Evolutionary conservation across 2,113 vertebrate genomes (phyloP).

Genomic region (Phyllostomus discolor): DNA sequence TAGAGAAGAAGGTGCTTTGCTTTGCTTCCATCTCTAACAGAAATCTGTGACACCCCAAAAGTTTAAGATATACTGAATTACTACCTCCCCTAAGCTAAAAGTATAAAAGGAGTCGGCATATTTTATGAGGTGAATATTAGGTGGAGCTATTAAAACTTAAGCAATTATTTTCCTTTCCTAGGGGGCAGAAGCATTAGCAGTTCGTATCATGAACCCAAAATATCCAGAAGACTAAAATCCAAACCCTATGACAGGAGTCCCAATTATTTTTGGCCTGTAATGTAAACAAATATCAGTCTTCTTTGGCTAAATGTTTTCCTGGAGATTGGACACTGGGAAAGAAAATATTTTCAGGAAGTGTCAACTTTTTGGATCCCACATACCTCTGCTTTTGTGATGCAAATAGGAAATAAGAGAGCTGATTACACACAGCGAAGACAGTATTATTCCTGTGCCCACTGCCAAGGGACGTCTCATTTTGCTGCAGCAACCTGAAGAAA

Average conservation of each 20-base stretch:
- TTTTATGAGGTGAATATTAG: background rate
- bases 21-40: background rate
- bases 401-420: accelerated
- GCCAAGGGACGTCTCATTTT: accelerated
- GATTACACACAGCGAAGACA: accelerated
- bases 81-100: background rate
- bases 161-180: background rate
- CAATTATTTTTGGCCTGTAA: background rate
- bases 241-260: background rate
- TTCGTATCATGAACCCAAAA: background rate
- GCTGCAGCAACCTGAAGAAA: background rate
- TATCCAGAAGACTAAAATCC: background rate
- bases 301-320: background rate
- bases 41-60: background rate
- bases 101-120: background rate
- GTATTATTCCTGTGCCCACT: accelerated
- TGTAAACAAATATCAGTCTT: background rate
- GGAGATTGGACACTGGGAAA: background rate
- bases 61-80: background rate
- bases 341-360: background rate
- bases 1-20: background rate
- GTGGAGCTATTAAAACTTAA: background rate
- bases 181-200: background rate
- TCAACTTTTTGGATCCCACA: background rate
- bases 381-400: background rate